Base-by-base conservation (phyloP, 1,140 invertebrate genomes). In the Artemia franciscana region DNA sequence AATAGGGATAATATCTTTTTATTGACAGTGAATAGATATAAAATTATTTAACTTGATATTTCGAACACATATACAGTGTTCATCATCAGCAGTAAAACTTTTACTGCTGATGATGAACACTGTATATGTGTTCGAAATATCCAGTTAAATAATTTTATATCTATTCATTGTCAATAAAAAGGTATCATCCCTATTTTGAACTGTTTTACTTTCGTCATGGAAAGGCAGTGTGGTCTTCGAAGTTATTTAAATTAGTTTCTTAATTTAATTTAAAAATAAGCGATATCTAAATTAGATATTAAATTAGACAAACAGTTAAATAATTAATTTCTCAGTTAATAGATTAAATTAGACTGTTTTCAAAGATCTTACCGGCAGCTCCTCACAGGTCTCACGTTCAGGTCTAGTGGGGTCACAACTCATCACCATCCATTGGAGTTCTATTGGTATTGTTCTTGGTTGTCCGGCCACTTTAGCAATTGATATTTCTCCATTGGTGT, bases 341-440 rank as follows among this genome's bases (percentile, higher is more conserved):
- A 15, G 15, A 57, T 27, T 26, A 24, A 24, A 39, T n/a, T 21
- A n/a, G 58, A 58, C 23, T 28, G n/a, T n/a, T n/a, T n/a, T n/a
- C n/a, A n/a, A n/a, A n/a, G n/a, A n/a, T n/a, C 70, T 74, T 74
- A 81, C 78, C 58, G 80, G 81, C 39, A 86, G 67, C 71, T 86
- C 84, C 61, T 78, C 76, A 69, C 85, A 88, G n/a, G 72, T 78
- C 69, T 85, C 82, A 67, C 82, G 73, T 65, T 81, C 77, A 7
- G 82, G 80, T 68, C 78, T 76, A 1, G 78, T 78, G n/a, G 83
- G 82, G 72, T 88, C 84, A 71, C 85, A 88, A 67, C 80, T 83
- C 66, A 88, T 73, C 9, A 83, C 77, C 81, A 86, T 83, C 83
- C 82, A 86, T 77, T 88, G 85, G 26, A 88, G 71, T 69, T 87